Evolutionary conservation across 30 jellyfish, hydroid and myxozoan genomes (phyloP).

Genomic region (Sanderia malayensis): DNA sequence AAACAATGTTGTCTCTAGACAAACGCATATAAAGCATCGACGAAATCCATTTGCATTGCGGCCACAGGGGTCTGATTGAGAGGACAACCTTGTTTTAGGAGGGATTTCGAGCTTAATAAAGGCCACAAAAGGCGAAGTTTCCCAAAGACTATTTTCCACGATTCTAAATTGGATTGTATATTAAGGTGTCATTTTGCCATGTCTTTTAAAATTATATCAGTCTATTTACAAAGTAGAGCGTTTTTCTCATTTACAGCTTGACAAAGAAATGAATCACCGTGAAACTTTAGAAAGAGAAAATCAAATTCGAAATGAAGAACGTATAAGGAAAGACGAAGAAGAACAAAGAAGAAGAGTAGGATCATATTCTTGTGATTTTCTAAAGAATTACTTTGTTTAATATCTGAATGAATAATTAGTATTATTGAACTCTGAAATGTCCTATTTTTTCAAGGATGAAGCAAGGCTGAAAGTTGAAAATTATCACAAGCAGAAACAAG

Average conservation of each 20-base stretch:
- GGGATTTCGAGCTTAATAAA: background rate
- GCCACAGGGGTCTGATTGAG: no score
- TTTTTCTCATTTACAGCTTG: conserved; percentile 30
- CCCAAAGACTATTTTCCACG: background rate
- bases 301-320: conserved; percentile 7
- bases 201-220: background rate
- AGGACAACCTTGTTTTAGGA: background rate
- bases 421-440: no score
- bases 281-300: conserved; percentile 16
- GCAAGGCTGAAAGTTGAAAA: conserved; percentile 47
- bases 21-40: background rate
- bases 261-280: conserved; percentile 32
- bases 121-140: background rate
- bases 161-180: background rate
- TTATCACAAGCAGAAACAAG: conserved; percentile 54
- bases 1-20: no score
- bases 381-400: background rate
- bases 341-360: conserved; percentile 59
- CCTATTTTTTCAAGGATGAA: conserved; percentile 69
- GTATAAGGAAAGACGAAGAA: conserved; percentile 22
- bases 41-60: background rate
- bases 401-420: no score
- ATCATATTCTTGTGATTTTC: background rate
- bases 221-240: background rate
- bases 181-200: background rate